Base-by-base conservation (phyloP, 2,113 vertebrate species). In the Pangasianodon gigas region DNA sequence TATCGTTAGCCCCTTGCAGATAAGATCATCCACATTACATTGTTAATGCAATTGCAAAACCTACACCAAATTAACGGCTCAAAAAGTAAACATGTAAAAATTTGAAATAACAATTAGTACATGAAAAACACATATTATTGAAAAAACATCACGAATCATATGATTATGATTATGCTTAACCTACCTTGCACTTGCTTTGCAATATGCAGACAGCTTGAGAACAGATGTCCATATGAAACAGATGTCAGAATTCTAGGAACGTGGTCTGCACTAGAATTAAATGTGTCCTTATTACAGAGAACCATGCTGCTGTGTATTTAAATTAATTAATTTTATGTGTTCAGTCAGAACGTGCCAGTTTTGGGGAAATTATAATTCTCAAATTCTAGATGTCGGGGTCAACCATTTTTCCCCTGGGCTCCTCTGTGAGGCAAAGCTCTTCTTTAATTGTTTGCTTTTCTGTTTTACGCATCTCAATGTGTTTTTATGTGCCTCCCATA, bases 241-340 rank as follows among this genome's bases (percentile, higher is more conserved):
- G 56, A 84, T 60, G 37, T 60, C 37, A 60, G 32, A 60, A 84
- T 84, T 84, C 82, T 84, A 84, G 37, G 56, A 84, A 46, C 56
- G 7, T 58, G n/a, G n/a, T 41, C 82, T 37, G 54, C 54, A 21
- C 8, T 60, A 4, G 54, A 60, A 83, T 83, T 41, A 41, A 60
- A 21, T 24, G 9, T 11, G 29, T 83, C 32, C 52, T 83, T 60
- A 14, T 41, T 58, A 83, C n/a, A n/a, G 32, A 58, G 52, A 60
- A 9, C 14, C 80, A 21, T 44, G 54, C 21, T 41, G 54, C 56
- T 84, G 54, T 13, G 8, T 83, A 5, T 37, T 58, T 83, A 21
- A 83, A 83, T 11, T 1, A 24, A 41, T 58, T 21, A 0, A 24
- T 58, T 58, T 83, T 58, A 9, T 83, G 52, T 13, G 52, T 5